A percentile compares a stretch with the other conserved stretches of the same genome.
Evolutionary conservation across 2,797 vertebrate genomes (phyloP).

Genomic region (Enteromius afrohamiltoni): DNA sequence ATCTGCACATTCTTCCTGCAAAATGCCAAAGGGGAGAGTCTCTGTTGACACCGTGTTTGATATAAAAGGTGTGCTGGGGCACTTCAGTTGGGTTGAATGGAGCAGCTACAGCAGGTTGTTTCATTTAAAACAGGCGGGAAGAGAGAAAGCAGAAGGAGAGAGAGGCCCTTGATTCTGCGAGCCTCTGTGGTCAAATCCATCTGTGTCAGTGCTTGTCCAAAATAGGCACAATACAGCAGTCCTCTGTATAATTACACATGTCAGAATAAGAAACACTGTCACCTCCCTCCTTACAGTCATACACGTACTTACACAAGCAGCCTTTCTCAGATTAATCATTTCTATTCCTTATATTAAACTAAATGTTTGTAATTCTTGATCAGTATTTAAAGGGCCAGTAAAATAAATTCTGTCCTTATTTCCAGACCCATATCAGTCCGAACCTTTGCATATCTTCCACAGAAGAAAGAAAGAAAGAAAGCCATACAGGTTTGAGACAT

Average conservation of each 20-base stretch:
- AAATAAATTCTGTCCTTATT: not conserved
- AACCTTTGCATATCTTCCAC: not conserved
- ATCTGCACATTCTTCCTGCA: constrained; percentile 36
- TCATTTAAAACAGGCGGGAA: constrained; percentile 25
- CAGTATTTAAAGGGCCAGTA: not conserved
- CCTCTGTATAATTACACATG: constrained; percentile 79
- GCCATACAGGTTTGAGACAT: not conserved
- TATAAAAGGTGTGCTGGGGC: constrained; percentile 41
- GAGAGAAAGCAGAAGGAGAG: constrained; percentile 28
- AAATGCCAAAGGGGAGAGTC: constrained; percentile 20
- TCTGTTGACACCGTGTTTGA: constrained; percentile 31
- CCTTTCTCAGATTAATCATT: constrained; percentile 21
- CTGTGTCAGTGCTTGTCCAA: constrained; percentile 77
- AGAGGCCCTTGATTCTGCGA: constrained; percentile 69
- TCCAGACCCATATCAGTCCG: not conserved
- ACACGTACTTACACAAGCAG: constrained; percentile 46
- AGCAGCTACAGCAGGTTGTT: constrained; percentile 31
- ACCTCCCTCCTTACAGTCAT: constrained; percentile 75
- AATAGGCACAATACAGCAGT: constrained; percentile 82
- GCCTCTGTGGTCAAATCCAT: constrained; percentile 78
- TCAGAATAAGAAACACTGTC: constrained; percentile 76
- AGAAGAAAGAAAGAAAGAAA: not conserved
- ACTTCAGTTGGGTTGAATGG: not conserved
- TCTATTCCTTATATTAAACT: not conserved
- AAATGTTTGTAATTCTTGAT: not conserved